Percentiles rank a stretch among this genome's conserved stretches.
phyloP scores from a whole-genome alignment of 2,113 vertebrate species.

The Scomber colias region DNA sequence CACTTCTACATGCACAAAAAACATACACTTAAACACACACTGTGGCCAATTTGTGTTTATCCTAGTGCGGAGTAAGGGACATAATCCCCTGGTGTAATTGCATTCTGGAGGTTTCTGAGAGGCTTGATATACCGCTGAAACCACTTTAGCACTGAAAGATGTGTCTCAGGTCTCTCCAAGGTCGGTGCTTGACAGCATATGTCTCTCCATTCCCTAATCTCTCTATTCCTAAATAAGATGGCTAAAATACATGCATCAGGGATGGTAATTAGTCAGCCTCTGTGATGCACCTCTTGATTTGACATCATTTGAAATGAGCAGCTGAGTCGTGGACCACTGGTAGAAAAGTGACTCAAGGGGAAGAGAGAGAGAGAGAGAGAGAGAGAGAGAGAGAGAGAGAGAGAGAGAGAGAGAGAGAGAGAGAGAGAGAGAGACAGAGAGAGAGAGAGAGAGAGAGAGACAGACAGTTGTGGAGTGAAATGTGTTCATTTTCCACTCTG shows the following conservation, averaged over 20 bases:
- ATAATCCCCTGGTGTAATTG: conserved; percentile 76
- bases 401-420: neutral
- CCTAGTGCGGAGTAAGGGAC: conserved; percentile 54
- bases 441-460: neutral
- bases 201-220: conserved; percentile 74
- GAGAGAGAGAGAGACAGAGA: neutral
- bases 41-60: conserved; percentile 70
- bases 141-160: conserved; percentile 51
- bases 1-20: conserved; percentile 58
- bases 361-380: neutral
- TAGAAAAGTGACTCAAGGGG: conserved; percentile 18
- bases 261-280: conserved; percentile 63
- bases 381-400: neutral
- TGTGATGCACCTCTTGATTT: conserved; percentile 48
- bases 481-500: conserved; percentile 51
- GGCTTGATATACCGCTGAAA: conserved; percentile 50
- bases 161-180: conserved; percentile 66
- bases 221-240: conserved; percentile 60
- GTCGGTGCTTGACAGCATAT: conserved; percentile 66
- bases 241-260: conserved; percentile 42
- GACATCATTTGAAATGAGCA: conserved; percentile 59
- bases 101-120: conserved; percentile 60
- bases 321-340: conserved; percentile 49
- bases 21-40: conserved; percentile 68
- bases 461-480: conserved; percentile 27